phyloP scores from a whole-genome alignment of 2,888 invertebrate genomes.

The Rhaphigaster nebulosa region DNA sequence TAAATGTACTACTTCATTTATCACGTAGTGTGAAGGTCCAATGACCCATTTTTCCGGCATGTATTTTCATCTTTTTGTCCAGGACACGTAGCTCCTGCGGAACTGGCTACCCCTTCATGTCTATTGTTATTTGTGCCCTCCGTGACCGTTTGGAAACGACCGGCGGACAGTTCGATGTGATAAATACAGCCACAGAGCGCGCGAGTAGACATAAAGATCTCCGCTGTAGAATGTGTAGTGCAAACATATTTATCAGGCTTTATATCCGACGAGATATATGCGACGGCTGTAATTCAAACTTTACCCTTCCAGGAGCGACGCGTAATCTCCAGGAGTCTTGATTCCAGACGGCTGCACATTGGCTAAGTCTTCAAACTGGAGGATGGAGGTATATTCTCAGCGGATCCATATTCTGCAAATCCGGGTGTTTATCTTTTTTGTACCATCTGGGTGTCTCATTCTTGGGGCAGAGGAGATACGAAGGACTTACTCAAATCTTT shows the following conservation, averaged over 20 bases:
- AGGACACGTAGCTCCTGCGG: neutral
- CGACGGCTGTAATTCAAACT: slow-evolving; percentile 35
- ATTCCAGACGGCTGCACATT: slow-evolving; percentile 26
- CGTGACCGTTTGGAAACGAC: neutral
- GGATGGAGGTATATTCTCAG: slow-evolving; percentile 4
- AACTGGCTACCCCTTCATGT: neutral
- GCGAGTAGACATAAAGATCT: slow-evolving; percentile 6
- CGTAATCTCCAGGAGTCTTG: slow-evolving; percentile 27
- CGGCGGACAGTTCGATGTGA: neutral
- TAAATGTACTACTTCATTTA: neutral
- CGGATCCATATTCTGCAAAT: neutral
- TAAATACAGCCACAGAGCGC: neutral
- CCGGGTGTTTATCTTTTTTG: slow-evolving; percentile 17
- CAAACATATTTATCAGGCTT: slow-evolving; percentile 50
- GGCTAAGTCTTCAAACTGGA: slow-evolving; percentile 44
- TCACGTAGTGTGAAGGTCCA: neutral
- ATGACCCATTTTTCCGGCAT: slow-evolving; percentile 20
- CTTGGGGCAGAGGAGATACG: neutral
- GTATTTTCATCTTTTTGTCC: slow-evolving; percentile 41
- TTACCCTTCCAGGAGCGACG: slow-evolving; percentile 11
- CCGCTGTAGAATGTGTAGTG: neutral
- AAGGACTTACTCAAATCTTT: neutral
- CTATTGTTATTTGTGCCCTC: slow-evolving; percentile 29
- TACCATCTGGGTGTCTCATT: neutral
- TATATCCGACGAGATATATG: slow-evolving; percentile 10